Percentiles rank a stretch among this genome's conserved stretches.
Conservation (phyloP, 2,888 invertebrate species). For the Patella caerulea region DNA sequence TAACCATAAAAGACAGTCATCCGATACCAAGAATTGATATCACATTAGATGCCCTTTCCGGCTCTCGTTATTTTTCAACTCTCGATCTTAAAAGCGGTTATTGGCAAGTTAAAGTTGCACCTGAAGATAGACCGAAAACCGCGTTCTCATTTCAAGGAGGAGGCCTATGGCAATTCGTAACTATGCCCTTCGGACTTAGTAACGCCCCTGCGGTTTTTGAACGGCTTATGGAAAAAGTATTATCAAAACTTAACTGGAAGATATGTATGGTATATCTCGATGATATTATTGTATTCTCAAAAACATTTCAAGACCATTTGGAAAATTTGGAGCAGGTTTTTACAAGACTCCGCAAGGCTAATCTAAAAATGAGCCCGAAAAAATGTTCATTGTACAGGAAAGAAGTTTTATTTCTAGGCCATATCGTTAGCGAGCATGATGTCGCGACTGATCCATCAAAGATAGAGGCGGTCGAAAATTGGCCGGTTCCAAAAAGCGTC, state of each 20-base stretch:
- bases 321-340: slow-evolving; percentile 31
- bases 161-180: slow-evolving; percentile 36
- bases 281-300: slow-evolving; percentile 35
- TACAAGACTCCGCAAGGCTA: slow-evolving; percentile 27
- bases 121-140: slow-evolving; percentile 37
- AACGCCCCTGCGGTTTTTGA: slow-evolving; percentile 23
- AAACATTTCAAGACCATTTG: slow-evolving; percentile 30
- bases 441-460: too few relatives aligned
- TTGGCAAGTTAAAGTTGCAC: not conserved
- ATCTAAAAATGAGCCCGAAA: slow-evolving; percentile 39
- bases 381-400: too few relatives aligned
- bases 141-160: slow-evolving; percentile 37
- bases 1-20: not conserved
- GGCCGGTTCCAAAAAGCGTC: too few relatives aligned
- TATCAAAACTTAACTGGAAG: slow-evolving; percentile 21
- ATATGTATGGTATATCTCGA: slow-evolving; percentile 38
- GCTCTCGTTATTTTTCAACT: not conserved
- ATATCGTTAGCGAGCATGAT: too few relatives aligned
- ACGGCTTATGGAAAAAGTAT: slow-evolving; percentile 19
- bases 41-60: not conserved
- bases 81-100: not conserved
- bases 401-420: too few relatives aligned
- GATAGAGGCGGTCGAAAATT: too few relatives aligned
- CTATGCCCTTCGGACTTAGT: slow-evolving; percentile 34
- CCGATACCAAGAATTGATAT: not conserved